These are phyloP conservation scores for Columba livia DNA, from an alignment of 2,113 vertebrate species.

Conservation along the genomic window DNA sequence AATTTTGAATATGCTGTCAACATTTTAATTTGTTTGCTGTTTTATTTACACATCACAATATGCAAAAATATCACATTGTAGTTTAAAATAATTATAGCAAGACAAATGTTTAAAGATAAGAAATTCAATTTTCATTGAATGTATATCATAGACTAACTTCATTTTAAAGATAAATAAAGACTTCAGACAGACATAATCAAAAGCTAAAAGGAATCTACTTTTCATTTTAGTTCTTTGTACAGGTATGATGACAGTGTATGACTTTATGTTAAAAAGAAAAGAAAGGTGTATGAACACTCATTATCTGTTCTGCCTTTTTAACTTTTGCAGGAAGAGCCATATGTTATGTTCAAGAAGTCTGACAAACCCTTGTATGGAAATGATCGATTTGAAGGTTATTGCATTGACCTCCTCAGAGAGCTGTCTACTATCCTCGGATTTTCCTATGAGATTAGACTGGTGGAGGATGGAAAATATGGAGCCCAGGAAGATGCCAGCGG, in stretches of 20 bases:
- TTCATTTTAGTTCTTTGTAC: background rate
- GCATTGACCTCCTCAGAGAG: constrained; percentile 94
- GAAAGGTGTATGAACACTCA: background rate
- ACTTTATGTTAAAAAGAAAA: background rate
- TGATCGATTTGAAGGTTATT: constrained; percentile 96
- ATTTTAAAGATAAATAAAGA: background rate
- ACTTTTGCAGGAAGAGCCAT: constrained; percentile 91
- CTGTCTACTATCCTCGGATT: constrained; percentile 94
- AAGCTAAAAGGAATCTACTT: background rate
- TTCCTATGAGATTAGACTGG: constrained; percentile 91
- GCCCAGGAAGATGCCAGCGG: constrained; percentile 93
- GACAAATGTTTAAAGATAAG: background rate
- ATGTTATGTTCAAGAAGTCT: constrained; percentile 98
- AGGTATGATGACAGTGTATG: background rate
- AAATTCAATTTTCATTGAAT: background rate
- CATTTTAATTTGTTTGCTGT: background rate
- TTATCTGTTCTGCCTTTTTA: background rate
- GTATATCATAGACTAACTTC: background rate
- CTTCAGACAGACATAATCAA: background rate
- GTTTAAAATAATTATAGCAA: background rate
- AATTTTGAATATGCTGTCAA: background rate
- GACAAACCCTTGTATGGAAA: constrained; percentile 97
- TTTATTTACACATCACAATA: background rate
- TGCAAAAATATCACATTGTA: background rate
- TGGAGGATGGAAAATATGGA: constrained; percentile 94